A percentile compares a stretch with the other conserved stretches of the same genome.
Conservation (phyloP, 30 jellyfish, hydroid and myxozoan species). For the Catostylus mosaicus region DNA sequence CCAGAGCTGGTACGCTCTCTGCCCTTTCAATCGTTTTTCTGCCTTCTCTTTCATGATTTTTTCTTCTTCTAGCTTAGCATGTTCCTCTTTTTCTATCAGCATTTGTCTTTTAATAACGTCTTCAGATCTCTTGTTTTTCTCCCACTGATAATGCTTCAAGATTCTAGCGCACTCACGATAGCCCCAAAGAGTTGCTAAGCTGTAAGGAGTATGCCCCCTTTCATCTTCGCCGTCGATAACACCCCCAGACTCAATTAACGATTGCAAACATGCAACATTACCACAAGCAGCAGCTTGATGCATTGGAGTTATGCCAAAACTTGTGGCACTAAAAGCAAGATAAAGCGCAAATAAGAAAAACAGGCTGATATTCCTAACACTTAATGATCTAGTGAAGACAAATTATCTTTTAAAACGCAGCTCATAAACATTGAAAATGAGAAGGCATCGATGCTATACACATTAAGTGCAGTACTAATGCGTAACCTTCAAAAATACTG, state of each 20-base stretch:
- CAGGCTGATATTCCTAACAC: too few relatives aligned
- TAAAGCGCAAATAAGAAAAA: too few relatives aligned
- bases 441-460: too few relatives aligned
- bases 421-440: too few relatives aligned
- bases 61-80: conserved; percentile 27
- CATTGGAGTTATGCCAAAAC: conserved; percentile 71
- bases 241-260: conserved; percentile 47
- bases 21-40: conserved; percentile 62
- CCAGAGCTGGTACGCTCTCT: conserved; percentile 69
- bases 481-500: too few relatives aligned
- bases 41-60: conserved; percentile 25
- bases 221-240: conserved; percentile 46
- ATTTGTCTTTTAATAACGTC: conserved; percentile 14
- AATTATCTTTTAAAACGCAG: too few relatives aligned
- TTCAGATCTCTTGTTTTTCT: conserved; percentile 50
- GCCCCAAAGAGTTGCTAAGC: conserved; percentile 65
- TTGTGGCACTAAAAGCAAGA: conserved; percentile 45
- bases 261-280: conserved; percentile 51
- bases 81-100: conserved; percentile 29
- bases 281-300: conserved; percentile 84
- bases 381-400: too few relatives aligned
- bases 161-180: conserved; percentile 60
- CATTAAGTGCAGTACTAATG: too few relatives aligned
- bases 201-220: conserved; percentile 63
- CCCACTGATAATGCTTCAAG: conserved; percentile 66